Percentiles rank a stretch among this genome's conserved stretches.
These are phyloP conservation scores for Stomatorhinus walkeri DNA, from an alignment of 2,797 vertebrate species.

Conservation along the genomic window DNA sequence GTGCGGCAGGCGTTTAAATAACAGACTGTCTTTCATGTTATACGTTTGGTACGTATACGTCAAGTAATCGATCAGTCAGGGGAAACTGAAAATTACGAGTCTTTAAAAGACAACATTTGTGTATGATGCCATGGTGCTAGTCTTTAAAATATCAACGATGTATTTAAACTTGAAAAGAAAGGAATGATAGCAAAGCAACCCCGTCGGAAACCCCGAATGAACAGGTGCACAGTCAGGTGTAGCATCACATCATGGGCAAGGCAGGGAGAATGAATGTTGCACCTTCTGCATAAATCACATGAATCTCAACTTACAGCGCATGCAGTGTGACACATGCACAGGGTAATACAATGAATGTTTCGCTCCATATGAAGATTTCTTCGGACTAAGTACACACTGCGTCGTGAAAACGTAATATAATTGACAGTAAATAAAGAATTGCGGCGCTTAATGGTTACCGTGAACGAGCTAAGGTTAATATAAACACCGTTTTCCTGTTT, in stretches of 20 bases:
- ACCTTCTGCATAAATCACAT: not conserved
- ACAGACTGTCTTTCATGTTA: not conserved
- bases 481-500: not conserved
- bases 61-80: not conserved
- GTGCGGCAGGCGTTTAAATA: not conserved
- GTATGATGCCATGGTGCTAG: not conserved
- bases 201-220: not conserved
- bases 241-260: not conserved
- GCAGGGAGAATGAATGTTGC: not conserved
- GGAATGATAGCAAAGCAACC: not conserved
- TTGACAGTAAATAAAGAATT: not conserved
- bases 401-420: not conserved
- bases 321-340: not conserved
- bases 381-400: not conserved
- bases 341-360: not conserved
- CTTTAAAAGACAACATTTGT: not conserved
- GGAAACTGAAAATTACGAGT: not conserved
- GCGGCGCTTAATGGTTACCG: not conserved
- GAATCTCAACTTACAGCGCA: not conserved
- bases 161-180: not conserved
- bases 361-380: not conserved
- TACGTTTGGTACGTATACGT: not conserved
- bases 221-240: conserved; percentile 2
- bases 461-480: not conserved
- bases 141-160: not conserved